phyloP scores from a whole-genome alignment of 2,888 invertebrate genomes.

The Furcula furcula region DNA sequence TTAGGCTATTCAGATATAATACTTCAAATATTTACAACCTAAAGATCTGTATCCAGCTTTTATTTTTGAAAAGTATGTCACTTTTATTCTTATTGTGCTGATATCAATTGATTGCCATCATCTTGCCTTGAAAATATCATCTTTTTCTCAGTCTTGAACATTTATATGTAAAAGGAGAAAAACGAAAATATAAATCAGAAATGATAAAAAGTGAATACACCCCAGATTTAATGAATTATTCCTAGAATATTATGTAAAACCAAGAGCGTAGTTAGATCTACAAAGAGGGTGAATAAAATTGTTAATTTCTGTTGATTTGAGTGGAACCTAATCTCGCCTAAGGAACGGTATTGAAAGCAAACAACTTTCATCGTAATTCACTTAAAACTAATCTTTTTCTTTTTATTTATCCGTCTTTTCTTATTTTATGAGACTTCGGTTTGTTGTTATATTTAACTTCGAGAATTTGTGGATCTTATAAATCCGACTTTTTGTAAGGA shows the following conservation, averaged over 20 bases:
- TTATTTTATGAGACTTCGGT: constrained; percentile 8
- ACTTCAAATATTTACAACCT: too few relatives aligned
- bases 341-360: constrained; percentile 23
- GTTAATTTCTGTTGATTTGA: constrained; percentile 34
- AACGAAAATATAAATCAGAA: constrained; percentile 8
- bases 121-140: too few relatives aligned
- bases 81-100: too few relatives aligned
- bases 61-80: too few relatives aligned
- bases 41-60: too few relatives aligned
- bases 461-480: constrained; percentile 7
- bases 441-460: constrained; percentile 4
- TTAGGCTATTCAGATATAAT: too few relatives aligned
- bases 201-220: constrained; percentile 16
- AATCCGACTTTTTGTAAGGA: constrained; percentile 3
- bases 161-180: not conserved
- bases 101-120: too few relatives aligned
- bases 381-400: constrained; percentile 14
- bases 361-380: constrained; percentile 25
- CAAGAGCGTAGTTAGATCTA: constrained; percentile 19
- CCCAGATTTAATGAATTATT: constrained; percentile 27
- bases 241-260: constrained; percentile 27
- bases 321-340: constrained; percentile 29
- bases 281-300: constrained; percentile 21
- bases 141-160: too few relatives aligned
- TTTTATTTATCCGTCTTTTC: constrained; percentile 6